These are phyloP conservation scores for Cyclophora punctaria DNA, from an alignment of 2,888 invertebrate species.

Conservation along the genomic window DNA sequence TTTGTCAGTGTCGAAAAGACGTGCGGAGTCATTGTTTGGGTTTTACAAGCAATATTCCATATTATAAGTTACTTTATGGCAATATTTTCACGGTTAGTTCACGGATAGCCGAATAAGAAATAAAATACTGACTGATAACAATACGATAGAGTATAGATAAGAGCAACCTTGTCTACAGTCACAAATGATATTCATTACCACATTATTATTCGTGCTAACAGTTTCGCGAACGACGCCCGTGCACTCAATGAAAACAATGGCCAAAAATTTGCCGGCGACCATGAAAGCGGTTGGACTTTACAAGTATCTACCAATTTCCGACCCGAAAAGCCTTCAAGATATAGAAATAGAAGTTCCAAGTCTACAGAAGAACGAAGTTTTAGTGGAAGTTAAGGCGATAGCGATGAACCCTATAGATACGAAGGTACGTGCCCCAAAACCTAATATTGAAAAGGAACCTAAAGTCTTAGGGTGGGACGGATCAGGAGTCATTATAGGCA, in stretches of 20 bases:
- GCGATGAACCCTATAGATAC: conserved; percentile 61
- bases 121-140: too few species aligned
- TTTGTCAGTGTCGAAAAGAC: not conserved
- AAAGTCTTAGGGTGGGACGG: conserved; percentile 62
- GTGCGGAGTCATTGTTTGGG: too few species aligned
- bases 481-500: conserved; percentile 49
- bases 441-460: conserved; percentile 34
- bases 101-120: too few species aligned
- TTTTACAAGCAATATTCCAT: too few species aligned
- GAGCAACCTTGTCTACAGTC: too few species aligned
- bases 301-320: conserved; percentile 56
- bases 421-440: conserved; percentile 41
- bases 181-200: conserved; percentile 1
- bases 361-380: conserved; percentile 39
- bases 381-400: conserved; percentile 58
- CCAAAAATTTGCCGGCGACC: conserved; percentile 41
- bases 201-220: conserved; percentile 8
- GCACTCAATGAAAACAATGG: conserved; percentile 14
- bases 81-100: too few species aligned
- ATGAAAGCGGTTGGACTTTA: conserved; percentile 63
- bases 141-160: too few species aligned
- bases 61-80: too few species aligned
- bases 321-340: conserved; percentile 50
- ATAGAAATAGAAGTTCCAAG: conserved; percentile 47
- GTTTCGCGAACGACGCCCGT: conserved; percentile 4